Evolutionary conservation across 2,888 invertebrate species (phyloP).

Genomic region (Hirtodrosophila trivittata): DNA sequence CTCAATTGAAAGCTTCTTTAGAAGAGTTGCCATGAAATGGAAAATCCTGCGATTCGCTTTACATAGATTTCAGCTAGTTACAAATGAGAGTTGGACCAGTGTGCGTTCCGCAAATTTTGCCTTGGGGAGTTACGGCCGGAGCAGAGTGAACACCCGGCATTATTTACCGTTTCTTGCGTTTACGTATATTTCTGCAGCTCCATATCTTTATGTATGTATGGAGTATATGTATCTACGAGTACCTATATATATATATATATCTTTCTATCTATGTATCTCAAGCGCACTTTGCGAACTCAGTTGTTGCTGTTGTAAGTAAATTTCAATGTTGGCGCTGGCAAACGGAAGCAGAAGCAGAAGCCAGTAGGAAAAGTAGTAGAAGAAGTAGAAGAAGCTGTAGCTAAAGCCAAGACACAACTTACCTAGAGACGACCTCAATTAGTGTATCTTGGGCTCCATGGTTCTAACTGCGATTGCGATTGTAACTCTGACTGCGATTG

Average conservation of each 20-base stretch:
- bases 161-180: conserved; percentile 67
- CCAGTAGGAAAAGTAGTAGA: conserved; percentile 10
- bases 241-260: conserved; percentile 25
- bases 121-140: conserved; percentile 41
- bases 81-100: conserved; percentile 23
- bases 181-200: conserved; percentile 10
- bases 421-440: conserved; percentile 74
- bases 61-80: not conserved
- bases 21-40: not conserved
- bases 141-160: conserved; percentile 59
- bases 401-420: conserved; percentile 56
- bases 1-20: no score
- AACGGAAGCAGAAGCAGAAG: conserved; percentile 54
- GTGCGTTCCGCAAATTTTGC: conserved; percentile 46
- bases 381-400: conserved; percentile 11
- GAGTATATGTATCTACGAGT: conserved; percentile 25
- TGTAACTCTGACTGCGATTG: conserved; percentile 10
- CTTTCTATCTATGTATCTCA: conserved; percentile 21
- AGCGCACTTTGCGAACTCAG: conserved; percentile 11
- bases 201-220: not conserved
- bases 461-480: conserved; percentile 57
- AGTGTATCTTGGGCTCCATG: conserved; percentile 66
- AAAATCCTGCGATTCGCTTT: not conserved
- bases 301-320: conserved; percentile 52
- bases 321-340: conserved; percentile 55